Evolutionary conservation across 2,797 vertebrate genomes (phyloP).

Genomic region (Leptodactylus fallax): DNA sequence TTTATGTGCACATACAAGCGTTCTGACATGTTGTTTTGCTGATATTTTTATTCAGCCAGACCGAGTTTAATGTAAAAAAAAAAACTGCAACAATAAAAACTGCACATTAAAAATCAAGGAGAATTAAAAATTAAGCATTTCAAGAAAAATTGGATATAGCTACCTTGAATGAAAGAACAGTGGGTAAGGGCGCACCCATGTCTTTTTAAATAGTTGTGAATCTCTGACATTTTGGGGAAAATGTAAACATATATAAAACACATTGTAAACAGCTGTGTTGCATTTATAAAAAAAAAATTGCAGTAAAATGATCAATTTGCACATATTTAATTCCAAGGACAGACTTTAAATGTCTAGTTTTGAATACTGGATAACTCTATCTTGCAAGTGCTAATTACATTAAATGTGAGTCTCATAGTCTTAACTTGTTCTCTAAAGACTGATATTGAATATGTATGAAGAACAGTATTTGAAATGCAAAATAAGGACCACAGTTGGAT

Average conservation of each 20-base stretch:
- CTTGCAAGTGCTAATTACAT: slow-evolving; percentile 7
- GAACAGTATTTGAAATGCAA: slow-evolving; percentile 20
- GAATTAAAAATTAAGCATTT: too few species aligned
- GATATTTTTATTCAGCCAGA: too few species aligned
- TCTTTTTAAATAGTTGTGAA: not conserved
- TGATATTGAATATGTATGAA: slow-evolving; percentile 20
- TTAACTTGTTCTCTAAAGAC: slow-evolving; percentile 21
- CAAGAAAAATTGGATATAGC: too few species aligned
- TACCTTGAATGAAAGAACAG: too few species aligned
- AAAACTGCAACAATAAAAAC: too few species aligned
- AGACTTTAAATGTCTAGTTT: not conserved
- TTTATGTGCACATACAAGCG: too few species aligned
- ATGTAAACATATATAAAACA: not conserved
- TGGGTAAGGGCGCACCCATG: too few species aligned
- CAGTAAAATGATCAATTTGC: not conserved
- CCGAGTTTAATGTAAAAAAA: too few species aligned
- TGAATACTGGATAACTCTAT: not conserved
- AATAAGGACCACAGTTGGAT: not conserved
- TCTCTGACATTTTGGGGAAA: not conserved
- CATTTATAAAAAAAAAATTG: not conserved
- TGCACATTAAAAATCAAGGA: too few species aligned
- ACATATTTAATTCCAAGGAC: slow-evolving; percentile 5
- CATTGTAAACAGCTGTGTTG: not conserved
- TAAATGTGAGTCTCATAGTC: not conserved
- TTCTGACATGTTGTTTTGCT: too few species aligned